phyloP scores from a whole-genome alignment of 2,113 vertebrate genomes.

The Oceanites oceanicus region DNA sequence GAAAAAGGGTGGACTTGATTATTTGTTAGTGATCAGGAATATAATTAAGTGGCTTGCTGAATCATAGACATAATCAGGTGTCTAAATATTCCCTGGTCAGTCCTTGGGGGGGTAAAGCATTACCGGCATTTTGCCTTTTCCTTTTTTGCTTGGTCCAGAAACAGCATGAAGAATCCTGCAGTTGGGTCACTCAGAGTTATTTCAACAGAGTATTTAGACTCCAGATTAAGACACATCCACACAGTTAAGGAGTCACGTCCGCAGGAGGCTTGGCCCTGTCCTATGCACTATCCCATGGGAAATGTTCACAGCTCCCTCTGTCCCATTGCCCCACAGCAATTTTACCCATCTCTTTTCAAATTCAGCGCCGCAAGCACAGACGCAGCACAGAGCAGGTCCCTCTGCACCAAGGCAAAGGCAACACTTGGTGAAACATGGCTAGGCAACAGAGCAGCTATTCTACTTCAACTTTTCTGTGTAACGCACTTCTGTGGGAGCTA shows the following conservation, averaged over 20 bases:
- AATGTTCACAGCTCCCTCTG: not conserved
- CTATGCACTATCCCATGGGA: not conserved
- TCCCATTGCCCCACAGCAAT: not conserved
- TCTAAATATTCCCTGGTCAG: not conserved
- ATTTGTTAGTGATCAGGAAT: not conserved
- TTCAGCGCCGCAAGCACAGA: not conserved
- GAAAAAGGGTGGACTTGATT: not conserved
- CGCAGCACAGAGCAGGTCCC: not conserved
- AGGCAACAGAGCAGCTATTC: not conserved
- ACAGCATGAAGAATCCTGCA: not conserved
- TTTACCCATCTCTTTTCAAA: not conserved
- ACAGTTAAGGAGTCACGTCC: not conserved
- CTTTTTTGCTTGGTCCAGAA: not conserved
- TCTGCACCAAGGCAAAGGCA: not conserved
- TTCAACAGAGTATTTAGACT: not conserved
- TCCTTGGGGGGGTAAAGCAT: not conserved
- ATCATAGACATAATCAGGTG: rapidly evolving
- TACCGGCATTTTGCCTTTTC: not conserved
- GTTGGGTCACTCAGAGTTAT: not conserved
- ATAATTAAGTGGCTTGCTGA: not conserved
- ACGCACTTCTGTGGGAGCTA: not conserved
- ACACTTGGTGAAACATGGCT: rapidly evolving
- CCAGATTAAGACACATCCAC: not conserved
- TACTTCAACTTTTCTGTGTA: not conserved
- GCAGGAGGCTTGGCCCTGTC: not conserved